Conservation (phyloP, 2,888 invertebrate genomes). For the Esperia sulphurella region DNA sequence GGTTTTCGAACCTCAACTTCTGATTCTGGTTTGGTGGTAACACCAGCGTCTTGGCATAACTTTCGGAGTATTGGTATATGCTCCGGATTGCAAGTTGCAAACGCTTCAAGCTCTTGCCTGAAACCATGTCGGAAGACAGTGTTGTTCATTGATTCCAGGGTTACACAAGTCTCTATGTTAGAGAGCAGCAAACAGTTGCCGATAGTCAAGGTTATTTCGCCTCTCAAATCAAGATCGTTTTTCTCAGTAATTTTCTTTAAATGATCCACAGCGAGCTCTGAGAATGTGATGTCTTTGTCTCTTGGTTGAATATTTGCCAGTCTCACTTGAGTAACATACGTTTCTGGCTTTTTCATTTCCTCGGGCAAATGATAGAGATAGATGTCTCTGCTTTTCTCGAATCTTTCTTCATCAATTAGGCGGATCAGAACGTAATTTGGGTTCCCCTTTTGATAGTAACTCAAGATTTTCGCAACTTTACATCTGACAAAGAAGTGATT, state of each 20-base stretch:
- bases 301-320: constrained; percentile 55
- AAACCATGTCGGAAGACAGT: constrained; percentile 76
- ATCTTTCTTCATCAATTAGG: constrained; percentile 80
- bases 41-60: constrained; percentile 54
- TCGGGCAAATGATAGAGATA: constrained; percentile 73
- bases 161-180: constrained; percentile 78
- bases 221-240: constrained; percentile 55
- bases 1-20: constrained; percentile 21
- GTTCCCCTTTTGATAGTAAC: constrained; percentile 39
- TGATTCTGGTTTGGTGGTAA: constrained; percentile 10
- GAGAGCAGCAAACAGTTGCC: constrained; percentile 83
- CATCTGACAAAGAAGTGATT: constrained; percentile 75
- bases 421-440: constrained; percentile 65
- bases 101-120: constrained; percentile 61
- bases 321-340: constrained; percentile 56
- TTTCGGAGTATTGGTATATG: constrained; percentile 70
- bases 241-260: constrained; percentile 43
- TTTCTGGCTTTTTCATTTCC: constrained; percentile 63
- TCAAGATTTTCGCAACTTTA: constrained; percentile 68
- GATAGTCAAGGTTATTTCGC: constrained; percentile 76
- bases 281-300: constrained; percentile 61
- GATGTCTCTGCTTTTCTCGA: constrained; percentile 52
- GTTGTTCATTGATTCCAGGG: constrained; percentile 67
- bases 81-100: constrained; percentile 56
- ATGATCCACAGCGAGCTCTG: constrained; percentile 42